Evolutionary conservation across 2,888 invertebrate species (phyloP).

Genomic region (Lissocephala sabroskyi): DNA sequence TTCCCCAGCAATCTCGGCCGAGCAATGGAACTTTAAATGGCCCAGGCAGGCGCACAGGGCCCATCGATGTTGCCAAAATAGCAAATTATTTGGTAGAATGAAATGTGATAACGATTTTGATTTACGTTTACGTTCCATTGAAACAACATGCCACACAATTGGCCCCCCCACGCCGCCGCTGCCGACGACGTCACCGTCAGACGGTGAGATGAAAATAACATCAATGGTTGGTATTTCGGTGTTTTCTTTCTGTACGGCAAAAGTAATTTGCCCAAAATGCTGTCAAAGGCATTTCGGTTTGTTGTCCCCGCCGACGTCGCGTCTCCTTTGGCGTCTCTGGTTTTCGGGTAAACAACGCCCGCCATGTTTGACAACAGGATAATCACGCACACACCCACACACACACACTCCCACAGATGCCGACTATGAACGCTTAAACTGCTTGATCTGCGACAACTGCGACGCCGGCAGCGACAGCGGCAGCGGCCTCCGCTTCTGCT

Average conservation of each 20-base stretch:
- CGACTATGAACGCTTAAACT: neutral
- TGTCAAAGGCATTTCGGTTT: constrained; percentile 29
- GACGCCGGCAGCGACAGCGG: neutral
- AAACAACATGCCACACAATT: no score
- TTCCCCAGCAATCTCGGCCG: no score
- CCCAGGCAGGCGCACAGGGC: no score
- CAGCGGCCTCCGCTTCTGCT: no score
- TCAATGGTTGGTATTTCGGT: constrained; percentile 19
- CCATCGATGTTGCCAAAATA: no score
- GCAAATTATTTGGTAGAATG: no score
- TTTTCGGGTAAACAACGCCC: constrained; percentile 9
- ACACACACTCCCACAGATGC: constrained; percentile 1
- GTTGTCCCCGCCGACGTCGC: neutral
- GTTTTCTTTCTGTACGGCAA: constrained; percentile 9
- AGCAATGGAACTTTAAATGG: no score
- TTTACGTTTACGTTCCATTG: constrained; percentile 8
- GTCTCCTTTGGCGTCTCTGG: neutral
- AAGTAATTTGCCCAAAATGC: constrained; percentile 39
- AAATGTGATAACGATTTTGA: constrained; percentile 20
- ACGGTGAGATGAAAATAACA: constrained; percentile 4
- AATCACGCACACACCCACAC: constrained; percentile 36
- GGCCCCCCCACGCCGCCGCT: no score
- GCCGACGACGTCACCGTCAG: constrained; percentile 14
- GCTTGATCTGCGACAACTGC: neutral
- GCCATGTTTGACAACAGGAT: constrained; percentile 33